phyloP scores from a whole-genome alignment of 2,113 vertebrate genomes.

The Sterna hirundo region DNA sequence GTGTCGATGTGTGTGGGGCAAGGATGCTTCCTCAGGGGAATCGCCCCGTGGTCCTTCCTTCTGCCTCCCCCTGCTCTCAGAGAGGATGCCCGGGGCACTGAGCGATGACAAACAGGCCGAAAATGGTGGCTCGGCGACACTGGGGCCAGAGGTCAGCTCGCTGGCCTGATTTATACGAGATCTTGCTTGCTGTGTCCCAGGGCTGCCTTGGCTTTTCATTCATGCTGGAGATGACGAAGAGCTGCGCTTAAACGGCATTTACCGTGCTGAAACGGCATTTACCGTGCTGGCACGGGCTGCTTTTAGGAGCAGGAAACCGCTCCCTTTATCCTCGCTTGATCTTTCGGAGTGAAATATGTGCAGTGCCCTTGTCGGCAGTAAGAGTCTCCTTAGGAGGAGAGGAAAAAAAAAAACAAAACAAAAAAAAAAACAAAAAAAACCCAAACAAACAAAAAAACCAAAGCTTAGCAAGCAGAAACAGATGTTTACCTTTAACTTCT shows the following conservation, averaged over 20 bases:
- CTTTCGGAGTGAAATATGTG: conserved; percentile 37
- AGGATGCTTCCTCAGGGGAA: not conserved
- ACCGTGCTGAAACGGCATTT: not conserved
- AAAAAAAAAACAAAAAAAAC: not conserved
- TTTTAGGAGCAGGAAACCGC: conserved; percentile 42
- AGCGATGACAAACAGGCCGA: not conserved
- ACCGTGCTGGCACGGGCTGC: not conserved
- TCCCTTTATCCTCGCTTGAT: conserved; percentile 60
- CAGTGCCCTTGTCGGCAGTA: conserved; percentile 25
- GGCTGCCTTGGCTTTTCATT: conserved; percentile 6
- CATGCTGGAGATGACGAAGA: not conserved
- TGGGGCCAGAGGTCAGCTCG: not conserved
- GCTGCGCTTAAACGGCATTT: not conserved
- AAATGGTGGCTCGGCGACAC: not conserved
- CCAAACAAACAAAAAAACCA: not conserved
- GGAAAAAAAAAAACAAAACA: not conserved
- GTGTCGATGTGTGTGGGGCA: not conserved
- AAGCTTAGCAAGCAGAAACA: conserved; percentile 15
- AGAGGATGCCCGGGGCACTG: not conserved
- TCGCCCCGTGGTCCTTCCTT: not conserved
- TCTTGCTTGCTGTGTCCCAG: not conserved
- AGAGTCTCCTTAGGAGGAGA: not conserved
- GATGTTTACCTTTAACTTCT: conserved; percentile 42
- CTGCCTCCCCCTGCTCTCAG: not conserved
- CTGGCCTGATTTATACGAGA: not conserved